These are phyloP conservation scores for Adela reaumurella DNA, from an alignment of 2,888 invertebrate species.

Conservation along the genomic window DNA sequence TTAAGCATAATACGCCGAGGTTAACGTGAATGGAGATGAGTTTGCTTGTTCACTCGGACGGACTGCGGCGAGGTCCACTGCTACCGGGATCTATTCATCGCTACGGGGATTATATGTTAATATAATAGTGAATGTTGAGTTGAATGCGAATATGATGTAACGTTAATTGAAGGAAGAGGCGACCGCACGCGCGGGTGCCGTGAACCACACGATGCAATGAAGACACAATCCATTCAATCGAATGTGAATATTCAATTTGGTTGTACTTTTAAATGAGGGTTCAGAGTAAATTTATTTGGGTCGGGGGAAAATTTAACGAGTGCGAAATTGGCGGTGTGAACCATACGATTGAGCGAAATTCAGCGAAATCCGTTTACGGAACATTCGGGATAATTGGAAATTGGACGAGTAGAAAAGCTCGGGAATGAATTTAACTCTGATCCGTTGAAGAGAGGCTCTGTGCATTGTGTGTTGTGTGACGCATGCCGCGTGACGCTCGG, in stretches of 20 bases:
- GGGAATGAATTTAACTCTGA: background rate
- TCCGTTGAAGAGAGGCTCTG: background rate
- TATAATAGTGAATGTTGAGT: too few species aligned
- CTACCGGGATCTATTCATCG: too few species aligned
- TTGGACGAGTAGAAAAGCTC: background rate
- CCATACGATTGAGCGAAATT: slow-evolving; percentile 36
- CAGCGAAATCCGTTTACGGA: slow-evolving; percentile 33
- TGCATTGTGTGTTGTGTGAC: background rate
- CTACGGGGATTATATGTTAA: too few species aligned
- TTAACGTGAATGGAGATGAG: too few species aligned
- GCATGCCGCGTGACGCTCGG: background rate
- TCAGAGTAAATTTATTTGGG: background rate
- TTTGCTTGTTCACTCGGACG: too few species aligned
- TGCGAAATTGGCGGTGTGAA: background rate
- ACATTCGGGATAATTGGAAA: background rate
- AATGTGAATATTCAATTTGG: slow-evolving; percentile 29
- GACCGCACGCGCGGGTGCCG: too few species aligned
- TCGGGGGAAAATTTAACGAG: background rate
- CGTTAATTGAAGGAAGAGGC: too few species aligned
- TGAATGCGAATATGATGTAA: too few species aligned
- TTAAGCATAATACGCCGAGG: too few species aligned
- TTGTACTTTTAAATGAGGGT: slow-evolving; percentile 28
- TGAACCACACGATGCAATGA: too few species aligned
- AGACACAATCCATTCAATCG: background rate
- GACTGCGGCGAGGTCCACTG: too few species aligned